These are phyloP conservation scores for Onychomys arenicola DNA, from an alignment of 2,797 vertebrate species.

Conservation along the genomic window DNA sequence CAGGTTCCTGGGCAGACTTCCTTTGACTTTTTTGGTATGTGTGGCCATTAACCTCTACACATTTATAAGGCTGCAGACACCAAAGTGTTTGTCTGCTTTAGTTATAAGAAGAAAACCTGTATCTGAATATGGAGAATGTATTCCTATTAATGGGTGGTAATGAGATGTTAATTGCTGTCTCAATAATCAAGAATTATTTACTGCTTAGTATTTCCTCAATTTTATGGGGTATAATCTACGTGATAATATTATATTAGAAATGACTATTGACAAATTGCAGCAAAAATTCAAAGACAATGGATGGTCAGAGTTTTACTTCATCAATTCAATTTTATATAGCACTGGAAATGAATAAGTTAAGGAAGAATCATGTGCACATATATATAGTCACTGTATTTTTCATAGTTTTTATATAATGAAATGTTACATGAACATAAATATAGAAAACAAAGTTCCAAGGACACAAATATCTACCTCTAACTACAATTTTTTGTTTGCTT, in stretches of 20 bases:
- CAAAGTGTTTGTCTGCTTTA: neutral
- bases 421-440: conserved; percentile 55
- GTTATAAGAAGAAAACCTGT: conserved; percentile 23
- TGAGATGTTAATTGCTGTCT: conserved; percentile 78
- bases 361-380: conserved; percentile 45
- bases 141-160: conserved; percentile 83
- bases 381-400: neutral
- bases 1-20: neutral
- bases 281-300: conserved; percentile 73
- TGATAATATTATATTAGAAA: conserved; percentile 83
- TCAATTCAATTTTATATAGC: conserved; percentile 18
- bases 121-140: conserved; percentile 24
- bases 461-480: conserved; percentile 14
- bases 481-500: conserved; percentile 51
- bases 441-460: conserved; percentile 61
- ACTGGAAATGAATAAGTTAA: conserved; percentile 54
- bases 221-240: conserved; percentile 82
- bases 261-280: conserved; percentile 77
- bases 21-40: neutral
- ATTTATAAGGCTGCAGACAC: neutral
- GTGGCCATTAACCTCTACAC: neutral
- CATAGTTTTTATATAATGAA: conserved; percentile 58
- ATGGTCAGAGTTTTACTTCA: conserved; percentile 56
- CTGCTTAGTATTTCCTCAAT: conserved; percentile 80
- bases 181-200: conserved; percentile 85